These are phyloP conservation scores for Liopterus haemorrhoidalis DNA, from an alignment of 2,888 invertebrate genomes.

Conservation along the genomic window DNA sequence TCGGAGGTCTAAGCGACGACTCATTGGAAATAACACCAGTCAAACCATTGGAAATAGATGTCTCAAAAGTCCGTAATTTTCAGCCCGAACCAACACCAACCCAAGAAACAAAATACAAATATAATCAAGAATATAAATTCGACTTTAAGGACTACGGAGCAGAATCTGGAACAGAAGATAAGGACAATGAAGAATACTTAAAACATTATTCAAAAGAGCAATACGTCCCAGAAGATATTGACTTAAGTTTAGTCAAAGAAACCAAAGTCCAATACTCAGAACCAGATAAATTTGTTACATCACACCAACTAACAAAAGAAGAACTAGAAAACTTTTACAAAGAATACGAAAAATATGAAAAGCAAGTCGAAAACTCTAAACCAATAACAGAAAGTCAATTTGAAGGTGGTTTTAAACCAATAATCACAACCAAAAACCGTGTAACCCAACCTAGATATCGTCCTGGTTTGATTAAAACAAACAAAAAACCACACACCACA, in stretches of 20 bases:
- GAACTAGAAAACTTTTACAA: conserved; percentile 34
- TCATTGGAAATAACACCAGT: conserved; percentile 28
- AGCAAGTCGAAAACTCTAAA: conserved; percentile 19
- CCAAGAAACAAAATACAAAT: too few species aligned
- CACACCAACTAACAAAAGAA: conserved; percentile 35
- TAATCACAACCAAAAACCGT: conserved; percentile 29
- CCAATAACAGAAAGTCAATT: conserved; percentile 15
- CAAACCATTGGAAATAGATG: conserved; percentile 37
- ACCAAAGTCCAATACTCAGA: conserved; percentile 18
- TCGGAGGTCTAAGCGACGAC: too few species aligned
- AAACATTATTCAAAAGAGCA: too few species aligned
- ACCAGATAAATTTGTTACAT: conserved; percentile 23
- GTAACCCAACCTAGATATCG: conserved; percentile 29
- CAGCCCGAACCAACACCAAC: too few species aligned
- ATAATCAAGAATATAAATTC: too few species aligned
- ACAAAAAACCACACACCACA: conserved; percentile 45
- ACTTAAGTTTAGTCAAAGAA: conserved; percentile 13
- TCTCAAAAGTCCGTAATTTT: too few species aligned
- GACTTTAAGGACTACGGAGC: too few species aligned
- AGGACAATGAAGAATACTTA: too few species aligned
- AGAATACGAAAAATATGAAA: conserved; percentile 33
- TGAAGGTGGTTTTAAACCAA: conserved; percentile 38
- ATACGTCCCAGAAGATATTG: conserved; percentile 13
- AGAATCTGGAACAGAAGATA: too few species aligned
- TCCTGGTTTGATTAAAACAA: conserved; percentile 39